Evolutionary conservation across 2,113 vertebrate genomes (phyloP), one percentile per base, ranked within the genome.

Genomic region (Zosterops hypoxanthus): DNA sequence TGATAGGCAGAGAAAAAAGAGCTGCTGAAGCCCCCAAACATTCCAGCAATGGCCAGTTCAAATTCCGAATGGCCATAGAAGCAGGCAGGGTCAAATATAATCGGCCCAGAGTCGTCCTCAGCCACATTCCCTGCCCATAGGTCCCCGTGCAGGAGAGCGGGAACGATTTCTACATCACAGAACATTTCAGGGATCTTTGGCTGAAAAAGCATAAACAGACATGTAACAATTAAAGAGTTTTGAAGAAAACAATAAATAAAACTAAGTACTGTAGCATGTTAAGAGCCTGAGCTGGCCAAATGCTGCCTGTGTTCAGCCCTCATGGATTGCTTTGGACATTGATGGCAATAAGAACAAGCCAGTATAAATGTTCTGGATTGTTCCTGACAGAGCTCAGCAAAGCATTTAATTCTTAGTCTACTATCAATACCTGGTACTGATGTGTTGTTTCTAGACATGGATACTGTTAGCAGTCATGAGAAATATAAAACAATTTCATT

Each of bases 21-120:
- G 39, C 97, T 98, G 91, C 97, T 97, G 83, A 99, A 99, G 2
- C 99, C 99, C 10, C 99, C 99, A 31, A 99, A 99, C 98, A 99
- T 99, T 25, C 98, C 97, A 3, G 99, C 97, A 55, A 99, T 99
- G 26, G 98, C 98, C 95, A 99, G 94, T 71, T 99, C 99, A 66
- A 90, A 99, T 88, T 99, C 99, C 2, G 99, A 98, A 84, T 99
- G 99, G 41, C 99, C 99, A 2, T 99, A 99, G 94, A 99, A 99
- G n/a, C 98, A 99, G 39, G 99, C 98, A 6, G 99, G 99, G 89
- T 99, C 99, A 82, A 99, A 99, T 82, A 99, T 96, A 65, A 99
- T 88, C 0, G 99, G 99, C n/a, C 99, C 98, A 0, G 97, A 96
- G 12, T 98, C 95, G 0, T 98, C 98, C 86, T 99, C 97, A 26